Evolutionary conservation across 1,140 invertebrate species (phyloP), one percentile per base, ranked within the genome.

Genomic region (Agraylea sexmaculata): DNA sequence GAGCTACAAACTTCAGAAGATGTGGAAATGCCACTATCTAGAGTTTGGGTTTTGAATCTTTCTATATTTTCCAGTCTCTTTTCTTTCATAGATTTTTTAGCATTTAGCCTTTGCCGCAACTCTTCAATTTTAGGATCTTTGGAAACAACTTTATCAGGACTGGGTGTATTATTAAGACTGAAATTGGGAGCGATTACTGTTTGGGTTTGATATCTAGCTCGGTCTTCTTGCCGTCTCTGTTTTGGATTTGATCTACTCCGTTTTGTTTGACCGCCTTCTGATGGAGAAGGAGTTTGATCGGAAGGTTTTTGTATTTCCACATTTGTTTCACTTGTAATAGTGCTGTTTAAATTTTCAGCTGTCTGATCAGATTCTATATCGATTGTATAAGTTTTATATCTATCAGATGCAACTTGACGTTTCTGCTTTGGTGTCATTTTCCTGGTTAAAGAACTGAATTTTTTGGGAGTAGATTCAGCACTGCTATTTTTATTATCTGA

Each of bases 301-400:
- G 56, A 33, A 4, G 51, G 55, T 22, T 50, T 51, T 17, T 59
- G 56, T 30, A 33, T 52, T 21, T 56, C 58, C 3, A 53, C 43
- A 11, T 53, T 54, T 0, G 54, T 37, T 17, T 33, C 35, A 10
- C 29, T 47, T 6, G 35, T 38, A 7, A 6, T 12, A 19, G 25
- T 45, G 29, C 51, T 56, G 3, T 52, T 51, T 3, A 36, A 18
- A 8, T 29, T 42, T 15, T 46, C 34, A 42, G 51, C 33, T 34
- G 50, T 34, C 19, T 62, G 63, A 0, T 58, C 51, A 16, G 63
- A 59, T 32, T 69, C 72, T 12, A 74, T 74, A 11, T 70, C 74
- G 23, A 86, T 81, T 0, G 80, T 85, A 49, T 85, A 85, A 0
- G 83, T 87, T 53, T 75, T 78, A 51, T 80, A 87, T 36, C 83